Conservation (phyloP, 2,888 invertebrate species). For the Melolontha melolontha region DNA sequence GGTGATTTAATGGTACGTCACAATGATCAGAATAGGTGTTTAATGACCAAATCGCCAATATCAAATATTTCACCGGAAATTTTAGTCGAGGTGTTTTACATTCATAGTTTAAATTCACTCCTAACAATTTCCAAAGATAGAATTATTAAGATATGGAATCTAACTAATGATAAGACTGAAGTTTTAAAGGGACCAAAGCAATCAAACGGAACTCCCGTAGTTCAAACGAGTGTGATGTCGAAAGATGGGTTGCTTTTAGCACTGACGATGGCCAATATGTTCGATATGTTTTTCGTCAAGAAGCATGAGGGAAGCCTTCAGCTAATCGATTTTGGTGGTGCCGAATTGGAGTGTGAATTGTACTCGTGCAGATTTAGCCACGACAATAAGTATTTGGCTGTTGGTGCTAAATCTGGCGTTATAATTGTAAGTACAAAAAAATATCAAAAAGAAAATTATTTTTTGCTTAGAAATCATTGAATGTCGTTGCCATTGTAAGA, state of each 20-base stretch:
- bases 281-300: slow-evolving; percentile 47
- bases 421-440: slow-evolving; percentile 69
- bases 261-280: slow-evolving; percentile 50
- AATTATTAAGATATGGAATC: slow-evolving; percentile 49
- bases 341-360: slow-evolving; percentile 47
- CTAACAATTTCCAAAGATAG: slow-evolving; percentile 47
- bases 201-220: slow-evolving; percentile 35
- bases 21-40: slow-evolving; percentile 21
- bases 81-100: slow-evolving; percentile 47
- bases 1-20: slow-evolving; percentile 30
- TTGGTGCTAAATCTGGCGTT: slow-evolving; percentile 73
- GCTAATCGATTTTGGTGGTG: slow-evolving; percentile 36
- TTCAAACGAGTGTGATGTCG: slow-evolving; percentile 50
- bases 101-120: slow-evolving; percentile 39
- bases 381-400: slow-evolving; percentile 71
- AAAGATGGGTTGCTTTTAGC: slow-evolving; percentile 49
- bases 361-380: slow-evolving; percentile 62
- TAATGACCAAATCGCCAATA: slow-evolving; percentile 5
- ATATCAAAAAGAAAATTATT: no score
- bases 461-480: no score
- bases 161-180: slow-evolving; percentile 34
- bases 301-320: slow-evolving; percentile 1
- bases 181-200: slow-evolving; percentile 47
- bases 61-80: slow-evolving; percentile 43
- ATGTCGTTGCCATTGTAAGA: no score